Percentiles rank a stretch among this genome's conserved stretches.
These are phyloP conservation scores for Halichondria panicea DNA, from an alignment of 37 sponge, comb jelly and placozoan species.

Conservation along the genomic window DNA sequence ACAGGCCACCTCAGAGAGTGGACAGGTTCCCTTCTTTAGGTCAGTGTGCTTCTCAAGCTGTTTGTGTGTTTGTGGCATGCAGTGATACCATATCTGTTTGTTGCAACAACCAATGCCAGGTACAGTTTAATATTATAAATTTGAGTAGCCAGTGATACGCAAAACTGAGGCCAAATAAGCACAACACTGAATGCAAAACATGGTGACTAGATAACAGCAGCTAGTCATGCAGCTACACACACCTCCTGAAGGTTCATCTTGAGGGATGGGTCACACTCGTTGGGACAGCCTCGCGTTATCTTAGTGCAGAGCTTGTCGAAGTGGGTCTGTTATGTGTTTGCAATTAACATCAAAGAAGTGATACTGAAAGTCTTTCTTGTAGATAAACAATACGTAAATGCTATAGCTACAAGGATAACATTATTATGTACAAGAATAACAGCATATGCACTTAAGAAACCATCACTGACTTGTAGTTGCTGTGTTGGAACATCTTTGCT, in stretches of 20 bases:
- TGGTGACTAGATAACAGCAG: too few species aligned
- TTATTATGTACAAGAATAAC: background rate
- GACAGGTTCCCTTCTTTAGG: slow-evolving; percentile 42
- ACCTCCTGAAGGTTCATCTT: slow-evolving; percentile 36
- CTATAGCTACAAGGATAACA: background rate
- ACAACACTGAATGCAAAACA: too few species aligned
- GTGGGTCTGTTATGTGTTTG: too few species aligned
- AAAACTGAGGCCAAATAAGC: too few species aligned
- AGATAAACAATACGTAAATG: background rate
- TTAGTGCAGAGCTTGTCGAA: slow-evolving; percentile 38
- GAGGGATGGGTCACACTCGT: slow-evolving; percentile 21
- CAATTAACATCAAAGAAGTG: too few species aligned
- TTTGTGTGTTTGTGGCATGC: too few species aligned
- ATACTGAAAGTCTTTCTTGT: too few species aligned
- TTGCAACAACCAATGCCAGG: too few species aligned
- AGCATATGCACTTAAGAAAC: background rate
- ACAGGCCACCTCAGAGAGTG: slow-evolving; percentile 42
- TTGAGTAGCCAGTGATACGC: too few species aligned
- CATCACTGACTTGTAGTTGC: slow-evolving; percentile 39
- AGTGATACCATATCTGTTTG: too few species aligned
- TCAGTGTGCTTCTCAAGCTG: slow-evolving; percentile 44
- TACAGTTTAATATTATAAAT: too few species aligned
- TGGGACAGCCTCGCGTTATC: slow-evolving; percentile 33
- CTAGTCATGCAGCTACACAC: background rate
- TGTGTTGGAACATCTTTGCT: slow-evolving; percentile 30